Evolutionary conservation across 2,888 invertebrate genomes (phyloP).

Genomic region (Phytoseiulus persimilis): DNA sequence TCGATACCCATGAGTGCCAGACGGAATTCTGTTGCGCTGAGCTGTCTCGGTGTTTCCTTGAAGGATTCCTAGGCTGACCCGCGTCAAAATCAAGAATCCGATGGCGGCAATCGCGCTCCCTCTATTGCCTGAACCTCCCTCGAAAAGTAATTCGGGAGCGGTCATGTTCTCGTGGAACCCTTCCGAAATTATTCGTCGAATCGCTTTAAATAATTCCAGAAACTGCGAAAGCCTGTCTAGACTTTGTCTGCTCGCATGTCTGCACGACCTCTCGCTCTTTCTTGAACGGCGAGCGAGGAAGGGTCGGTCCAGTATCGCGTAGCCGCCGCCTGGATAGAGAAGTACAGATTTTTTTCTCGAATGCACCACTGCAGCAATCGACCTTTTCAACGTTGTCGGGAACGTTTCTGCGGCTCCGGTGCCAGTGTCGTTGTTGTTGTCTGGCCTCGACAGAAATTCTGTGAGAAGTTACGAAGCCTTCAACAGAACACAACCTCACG

Average conservation of each 20-base stretch:
- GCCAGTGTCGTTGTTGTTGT: background rate
- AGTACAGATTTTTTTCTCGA: background rate
- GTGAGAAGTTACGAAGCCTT: background rate
- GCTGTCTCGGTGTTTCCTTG: background rate
- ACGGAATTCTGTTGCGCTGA: background rate
- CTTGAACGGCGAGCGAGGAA: background rate
- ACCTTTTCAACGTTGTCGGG: background rate
- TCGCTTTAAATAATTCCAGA: background rate
- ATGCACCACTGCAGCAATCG: background rate
- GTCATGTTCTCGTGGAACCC: background rate
- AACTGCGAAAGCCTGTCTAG: background rate
- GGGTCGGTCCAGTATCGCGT: background rate
- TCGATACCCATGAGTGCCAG: background rate
- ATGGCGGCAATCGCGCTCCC: background rate
- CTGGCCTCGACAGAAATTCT: conserved; percentile 5
- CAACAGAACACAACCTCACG: background rate
- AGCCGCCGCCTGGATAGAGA: background rate
- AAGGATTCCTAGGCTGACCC: background rate
- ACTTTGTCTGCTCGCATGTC: background rate
- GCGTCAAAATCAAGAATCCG: background rate
- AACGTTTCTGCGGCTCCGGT: background rate
- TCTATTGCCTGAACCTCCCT: background rate
- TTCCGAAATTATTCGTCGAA: too few species aligned
- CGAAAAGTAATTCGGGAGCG: background rate
- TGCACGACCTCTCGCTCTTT: background rate